These are phyloP conservation scores for Neotoma lepida DNA, from an alignment of 2,113 vertebrate genomes.

Conservation along the genomic window DNA sequence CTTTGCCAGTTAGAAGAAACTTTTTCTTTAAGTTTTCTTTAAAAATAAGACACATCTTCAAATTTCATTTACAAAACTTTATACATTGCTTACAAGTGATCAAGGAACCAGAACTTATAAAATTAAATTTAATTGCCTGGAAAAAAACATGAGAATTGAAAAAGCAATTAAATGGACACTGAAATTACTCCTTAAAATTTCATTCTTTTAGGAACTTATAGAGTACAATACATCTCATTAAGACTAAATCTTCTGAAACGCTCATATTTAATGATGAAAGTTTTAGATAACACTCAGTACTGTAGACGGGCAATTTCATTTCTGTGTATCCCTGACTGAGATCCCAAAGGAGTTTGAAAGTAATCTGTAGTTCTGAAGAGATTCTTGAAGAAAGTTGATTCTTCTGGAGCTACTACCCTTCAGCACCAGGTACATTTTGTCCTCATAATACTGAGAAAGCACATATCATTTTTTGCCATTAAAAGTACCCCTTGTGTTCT, in stretches of 20 bases:
- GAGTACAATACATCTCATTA: conserved; percentile 50
- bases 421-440: not conserved
- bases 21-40: not conserved
- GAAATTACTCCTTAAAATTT: conserved; percentile 29
- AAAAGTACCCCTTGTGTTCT: not conserved
- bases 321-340: not conserved
- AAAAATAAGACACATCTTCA: not conserved
- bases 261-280: not conserved
- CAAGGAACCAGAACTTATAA: conserved; percentile 32
- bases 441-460: not conserved
- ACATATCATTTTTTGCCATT: not conserved
- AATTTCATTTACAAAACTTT: conserved; percentile 31
- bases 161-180: conserved; percentile 31
- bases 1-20: not conserved
- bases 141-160: not conserved
- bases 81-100: not conserved
- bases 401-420: not conserved
- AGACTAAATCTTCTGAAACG: conserved; percentile 61
- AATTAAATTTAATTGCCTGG: conserved; percentile 66
- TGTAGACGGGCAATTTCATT: not conserved
- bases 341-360: not conserved
- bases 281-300: conserved; percentile 18
- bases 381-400: not conserved
- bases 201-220: conserved; percentile 45
- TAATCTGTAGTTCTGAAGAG: not conserved